A percentile compares a stretch with the other conserved stretches of the same genome.
These are phyloP conservation scores for Anoplius nigerrimus DNA, from an alignment of 2,888 invertebrate species.

Conservation along the genomic window DNA sequence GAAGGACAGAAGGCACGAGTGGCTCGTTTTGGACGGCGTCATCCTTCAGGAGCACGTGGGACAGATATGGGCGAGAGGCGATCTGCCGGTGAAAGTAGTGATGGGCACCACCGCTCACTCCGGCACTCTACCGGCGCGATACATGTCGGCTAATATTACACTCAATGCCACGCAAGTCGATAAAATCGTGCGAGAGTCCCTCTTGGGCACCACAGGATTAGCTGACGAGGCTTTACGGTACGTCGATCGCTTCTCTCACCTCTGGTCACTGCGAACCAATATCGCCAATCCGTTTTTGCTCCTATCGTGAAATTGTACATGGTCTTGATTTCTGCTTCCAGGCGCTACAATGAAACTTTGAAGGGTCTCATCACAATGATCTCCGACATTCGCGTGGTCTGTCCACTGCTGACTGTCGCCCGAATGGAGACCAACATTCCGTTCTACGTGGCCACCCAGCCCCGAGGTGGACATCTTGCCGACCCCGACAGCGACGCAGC, in stretches of 20 bases:
- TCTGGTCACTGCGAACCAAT: background rate
- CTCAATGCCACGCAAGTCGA: conserved; percentile 83
- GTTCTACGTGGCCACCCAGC: conserved; percentile 85
- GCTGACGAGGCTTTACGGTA: conserved; percentile 79
- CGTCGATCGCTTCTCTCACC: background rate
- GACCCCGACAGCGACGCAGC: conserved; percentile 84
- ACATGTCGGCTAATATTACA: conserved; percentile 79
- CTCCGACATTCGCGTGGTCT: conserved; percentile 86
- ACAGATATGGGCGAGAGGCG: conserved; percentile 79
- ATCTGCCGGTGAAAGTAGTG: conserved; percentile 77
- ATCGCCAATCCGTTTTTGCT: background rate
- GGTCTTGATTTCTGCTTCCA: conserved; percentile 28
- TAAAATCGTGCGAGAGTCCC: conserved; percentile 80
- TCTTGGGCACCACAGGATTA: conserved; percentile 80
- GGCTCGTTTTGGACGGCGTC: conserved; percentile 86
- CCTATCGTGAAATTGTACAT: background rate
- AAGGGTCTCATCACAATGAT: conserved; percentile 84
- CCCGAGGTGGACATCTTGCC: conserved; percentile 76
- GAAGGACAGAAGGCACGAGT: conserved; percentile 79
- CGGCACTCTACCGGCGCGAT: conserved; percentile 79
- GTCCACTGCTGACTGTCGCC: conserved; percentile 84
- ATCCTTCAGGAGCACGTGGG: conserved; percentile 82
- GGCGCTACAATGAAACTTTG: conserved; percentile 81
- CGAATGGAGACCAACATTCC: conserved; percentile 81
- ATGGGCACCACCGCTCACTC: conserved; percentile 87